Percentiles rank a stretch among this genome's conserved stretches.
phyloP scores from a whole-genome alignment of 2,797 vertebrate species.

The Malurus leucopterus region DNA sequence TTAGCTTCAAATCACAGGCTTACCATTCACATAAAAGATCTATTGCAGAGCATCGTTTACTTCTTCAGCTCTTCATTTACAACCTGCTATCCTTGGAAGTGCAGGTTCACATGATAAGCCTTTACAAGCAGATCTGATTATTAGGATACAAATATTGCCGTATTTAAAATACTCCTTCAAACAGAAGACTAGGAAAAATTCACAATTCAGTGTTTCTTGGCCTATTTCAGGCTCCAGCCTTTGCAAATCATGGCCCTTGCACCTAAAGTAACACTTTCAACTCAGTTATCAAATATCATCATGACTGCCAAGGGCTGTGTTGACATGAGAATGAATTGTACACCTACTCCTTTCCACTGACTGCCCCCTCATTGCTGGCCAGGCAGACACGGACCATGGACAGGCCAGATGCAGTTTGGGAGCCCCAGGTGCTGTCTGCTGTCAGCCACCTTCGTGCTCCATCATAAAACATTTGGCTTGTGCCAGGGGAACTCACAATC shows the following conservation, averaged over 20 bases:
- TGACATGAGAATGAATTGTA: accelerated
- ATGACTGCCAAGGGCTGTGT: background rate
- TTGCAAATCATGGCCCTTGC: background rate
- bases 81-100: background rate
- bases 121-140: background rate
- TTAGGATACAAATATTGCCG: background rate
- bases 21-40: background rate
- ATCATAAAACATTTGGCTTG: background rate
- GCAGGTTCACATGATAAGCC: background rate
- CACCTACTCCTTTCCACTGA: background rate
- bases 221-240: background rate
- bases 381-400: background rate
- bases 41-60: background rate
- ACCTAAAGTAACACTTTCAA: background rate
- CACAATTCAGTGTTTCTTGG: background rate
- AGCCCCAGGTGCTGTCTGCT: background rate
- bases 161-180: background rate
- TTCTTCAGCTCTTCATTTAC: background rate
- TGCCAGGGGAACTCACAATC: background rate
- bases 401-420: background rate
- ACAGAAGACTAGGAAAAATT: background rate
- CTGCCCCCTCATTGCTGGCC: background rate
- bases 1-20: background rate
- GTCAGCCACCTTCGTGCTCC: background rate
- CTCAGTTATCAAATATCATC: background rate